phyloP scores from a whole-genome alignment of 2,888 invertebrate species.

The Pilophorus perplexus region DNA sequence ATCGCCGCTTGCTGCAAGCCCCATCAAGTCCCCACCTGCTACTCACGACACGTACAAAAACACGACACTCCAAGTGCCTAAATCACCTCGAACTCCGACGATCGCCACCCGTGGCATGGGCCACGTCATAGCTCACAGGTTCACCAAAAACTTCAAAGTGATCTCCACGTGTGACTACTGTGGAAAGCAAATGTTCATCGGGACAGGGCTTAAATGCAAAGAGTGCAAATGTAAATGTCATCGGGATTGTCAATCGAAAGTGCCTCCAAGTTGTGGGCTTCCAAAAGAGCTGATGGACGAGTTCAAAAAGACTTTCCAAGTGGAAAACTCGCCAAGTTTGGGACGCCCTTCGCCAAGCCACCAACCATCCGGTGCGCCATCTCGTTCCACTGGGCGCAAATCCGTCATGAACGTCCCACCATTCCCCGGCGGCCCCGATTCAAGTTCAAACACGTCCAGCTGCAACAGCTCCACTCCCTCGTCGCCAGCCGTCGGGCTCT shows the following conservation, averaged over 20 bases:
- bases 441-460: conserved; percentile 90
- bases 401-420: conserved; percentile 59
- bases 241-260: conserved; percentile 84
- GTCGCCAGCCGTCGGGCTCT: conserved; percentile 74
- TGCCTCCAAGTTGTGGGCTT: conserved; percentile 87
- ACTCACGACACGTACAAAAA: background rate
- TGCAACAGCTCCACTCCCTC: conserved; percentile 96
- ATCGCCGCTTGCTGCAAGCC: conserved; percentile 58
- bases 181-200: conserved; percentile 82
- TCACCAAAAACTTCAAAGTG: conserved; percentile 83
- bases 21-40: conserved; percentile 62
- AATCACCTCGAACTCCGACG: conserved; percentile 69
- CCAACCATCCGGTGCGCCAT: conserved; percentile 49
- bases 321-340: conserved; percentile 55
- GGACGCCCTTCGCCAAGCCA: conserved; percentile 53
- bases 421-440: conserved; percentile 69
- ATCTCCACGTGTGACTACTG: conserved; percentile 88
- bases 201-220: conserved; percentile 77
- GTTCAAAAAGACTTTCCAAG: conserved; percentile 70
- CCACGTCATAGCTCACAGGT: conserved; percentile 85
- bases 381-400: conserved; percentile 55
- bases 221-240: conserved; percentile 93
- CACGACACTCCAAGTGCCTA: conserved; percentile 48
- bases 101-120: conserved; percentile 79
- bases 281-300: conserved; percentile 81